These are phyloP conservation scores for Todiramphus saurophagus DNA, from an alignment of 2,113 vertebrate genomes.

Conservation along the genomic window DNA sequence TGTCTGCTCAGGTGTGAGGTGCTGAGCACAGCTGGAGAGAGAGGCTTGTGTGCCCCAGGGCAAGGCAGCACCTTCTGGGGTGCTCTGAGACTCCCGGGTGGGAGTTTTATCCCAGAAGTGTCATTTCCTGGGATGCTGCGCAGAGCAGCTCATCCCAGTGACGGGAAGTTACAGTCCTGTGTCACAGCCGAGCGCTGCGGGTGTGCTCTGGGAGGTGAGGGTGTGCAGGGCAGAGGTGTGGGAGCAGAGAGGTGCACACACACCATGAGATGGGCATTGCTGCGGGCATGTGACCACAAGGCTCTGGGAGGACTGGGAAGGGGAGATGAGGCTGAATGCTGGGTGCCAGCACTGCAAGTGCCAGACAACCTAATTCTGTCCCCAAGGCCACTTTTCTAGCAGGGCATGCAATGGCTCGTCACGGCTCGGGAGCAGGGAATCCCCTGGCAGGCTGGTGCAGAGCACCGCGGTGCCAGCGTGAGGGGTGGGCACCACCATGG, in stretches of 20 bases:
- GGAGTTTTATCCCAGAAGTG: neutral
- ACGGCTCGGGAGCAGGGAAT: neutral
- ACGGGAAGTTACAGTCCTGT: neutral
- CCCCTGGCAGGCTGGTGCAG: accelerated
- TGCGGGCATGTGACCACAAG: neutral
- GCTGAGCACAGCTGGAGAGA: neutral
- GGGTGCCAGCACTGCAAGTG: neutral
- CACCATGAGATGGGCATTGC: accelerated
- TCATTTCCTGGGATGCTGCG: neutral
- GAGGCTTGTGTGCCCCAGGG: neutral
- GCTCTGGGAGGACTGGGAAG: neutral
- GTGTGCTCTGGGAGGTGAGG: accelerated
- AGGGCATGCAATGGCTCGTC: accelerated
- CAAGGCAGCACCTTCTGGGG: neutral
- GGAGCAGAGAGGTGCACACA: neutral
- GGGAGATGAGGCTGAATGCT: neutral
- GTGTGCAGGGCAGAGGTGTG: accelerated
- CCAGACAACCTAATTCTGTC: neutral
- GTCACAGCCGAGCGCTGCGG: accelerated
- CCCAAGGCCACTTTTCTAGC: neutral
- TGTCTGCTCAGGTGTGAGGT: neutral
- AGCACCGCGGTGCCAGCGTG: accelerated
- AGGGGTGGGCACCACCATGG: accelerated
- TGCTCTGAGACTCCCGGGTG: neutral
- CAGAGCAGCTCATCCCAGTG: accelerated